Base-by-base conservation (phyloP, 2,888 invertebrate species). In the Erebia aethiops region DNA sequence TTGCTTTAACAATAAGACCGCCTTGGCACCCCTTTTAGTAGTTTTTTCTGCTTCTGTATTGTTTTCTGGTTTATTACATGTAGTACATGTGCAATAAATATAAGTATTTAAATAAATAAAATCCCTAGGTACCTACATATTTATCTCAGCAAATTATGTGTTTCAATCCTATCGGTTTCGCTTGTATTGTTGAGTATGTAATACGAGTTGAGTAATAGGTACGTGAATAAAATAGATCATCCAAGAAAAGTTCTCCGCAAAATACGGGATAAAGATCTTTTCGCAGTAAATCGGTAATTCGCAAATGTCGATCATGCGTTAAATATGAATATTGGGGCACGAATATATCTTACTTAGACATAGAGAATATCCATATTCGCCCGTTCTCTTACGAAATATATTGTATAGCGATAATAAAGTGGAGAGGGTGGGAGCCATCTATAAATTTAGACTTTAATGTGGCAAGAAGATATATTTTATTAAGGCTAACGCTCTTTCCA, bases 361-460 rank as follows among this genome's bases (percentile, higher is more conserved):
- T 66, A 54, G 56, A 43, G 65, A 65, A 65, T 65, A 65, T 52
- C 65, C 52, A 66, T 66, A 66, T 66, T 66, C 46, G 56, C 57
- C 43, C 46, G 57, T 57, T 43, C 57, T 51, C 18, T 60, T 51
- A 41, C 60, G 26, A 51, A 60, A 67, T 67, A 67, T 67, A 67
- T 67, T 67, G 67, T 67, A 67, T 67, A 67, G 67, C 67, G 51
- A 67, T 67, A 67, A 67, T 67, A 67, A 67, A 67, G 67, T 60
- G 35, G 35, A 60, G 60, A 60, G 67, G 67, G 51, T 26, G 46
- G 67, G 21, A 13, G 46, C 41, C 67, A 51, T 67, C 67, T 60
- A 67, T 67, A 67, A 67, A 67, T 67, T 67, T 60, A 51, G 67
- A 67, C 67, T 67, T 67, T 67, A 67, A 67, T 67, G 67, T 67